phyloP scores from a whole-genome alignment of 1,140 invertebrate species.

The Drosophila nikananu region DNA sequence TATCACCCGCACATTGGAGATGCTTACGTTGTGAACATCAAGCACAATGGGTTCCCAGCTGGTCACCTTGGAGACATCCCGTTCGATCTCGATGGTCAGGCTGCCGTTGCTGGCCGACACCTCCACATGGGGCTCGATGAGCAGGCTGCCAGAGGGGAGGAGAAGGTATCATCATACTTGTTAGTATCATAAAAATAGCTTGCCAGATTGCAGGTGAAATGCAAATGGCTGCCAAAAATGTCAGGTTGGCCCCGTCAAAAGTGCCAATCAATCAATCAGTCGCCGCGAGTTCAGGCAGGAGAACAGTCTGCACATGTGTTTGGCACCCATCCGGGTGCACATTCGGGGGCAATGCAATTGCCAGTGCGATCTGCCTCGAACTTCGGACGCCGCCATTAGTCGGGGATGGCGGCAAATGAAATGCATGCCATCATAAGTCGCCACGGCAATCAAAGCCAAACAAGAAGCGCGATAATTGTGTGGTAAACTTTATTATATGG shows the following conservation, averaged over 20 bases:
- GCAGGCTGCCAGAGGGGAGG: constrained; percentile 62
- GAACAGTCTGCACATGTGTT: constrained; percentile 30
- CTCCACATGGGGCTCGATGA: constrained; percentile 77
- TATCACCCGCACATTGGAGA: constrained; percentile 76
- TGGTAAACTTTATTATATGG: neutral
- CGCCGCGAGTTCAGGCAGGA: constrained; percentile 16
- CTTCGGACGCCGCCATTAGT: constrained; percentile 35
- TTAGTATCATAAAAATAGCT: constrained; percentile 19
- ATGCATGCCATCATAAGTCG: constrained; percentile 59
- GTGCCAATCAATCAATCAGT: constrained; percentile 74
- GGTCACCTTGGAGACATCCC: constrained; percentile 64
- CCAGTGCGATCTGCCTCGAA: constrained; percentile 30
- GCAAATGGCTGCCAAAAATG: constrained; percentile 64
- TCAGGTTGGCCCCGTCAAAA: constrained; percentile 62
- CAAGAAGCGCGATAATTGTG: constrained; percentile 20
- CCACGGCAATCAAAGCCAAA: constrained; percentile 55
- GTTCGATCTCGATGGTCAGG: constrained; percentile 70
- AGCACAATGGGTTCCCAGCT: constrained; percentile 79
- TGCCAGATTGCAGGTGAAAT: constrained; percentile 42
- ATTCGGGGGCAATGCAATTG: constrained; percentile 46
- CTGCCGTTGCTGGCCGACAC: constrained; percentile 74
- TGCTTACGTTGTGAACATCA: constrained; percentile 80
- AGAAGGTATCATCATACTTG: constrained; percentile 4
- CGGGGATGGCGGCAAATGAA: constrained; percentile 46
- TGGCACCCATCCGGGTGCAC: constrained; percentile 38